phyloP scores from a whole-genome alignment of 2,888 invertebrate species.

The Coelopa pilipes region DNA sequence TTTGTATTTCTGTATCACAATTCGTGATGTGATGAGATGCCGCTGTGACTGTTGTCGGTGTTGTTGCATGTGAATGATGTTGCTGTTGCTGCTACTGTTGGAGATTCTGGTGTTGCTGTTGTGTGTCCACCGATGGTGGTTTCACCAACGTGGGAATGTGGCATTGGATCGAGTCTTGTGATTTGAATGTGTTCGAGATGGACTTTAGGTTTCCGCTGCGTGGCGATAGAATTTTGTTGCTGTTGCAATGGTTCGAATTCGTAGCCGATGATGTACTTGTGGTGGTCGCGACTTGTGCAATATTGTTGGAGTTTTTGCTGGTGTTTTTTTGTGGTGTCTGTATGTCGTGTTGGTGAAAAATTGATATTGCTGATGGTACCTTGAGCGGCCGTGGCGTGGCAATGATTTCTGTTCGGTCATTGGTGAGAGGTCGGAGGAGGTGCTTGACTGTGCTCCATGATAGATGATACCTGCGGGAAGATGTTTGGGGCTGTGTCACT shows the following conservation, averaged over 20 bases:
- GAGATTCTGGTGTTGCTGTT: slow-evolving; percentile 57
- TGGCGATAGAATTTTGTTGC: slow-evolving; percentile 65
- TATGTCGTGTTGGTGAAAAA: slow-evolving; percentile 69
- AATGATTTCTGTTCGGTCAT: slow-evolving; percentile 82
- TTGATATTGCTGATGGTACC: slow-evolving; percentile 71
- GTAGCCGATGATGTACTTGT: slow-evolving; percentile 52
- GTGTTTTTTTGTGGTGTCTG: slow-evolving; percentile 68
- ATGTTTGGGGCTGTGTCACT: slow-evolving; percentile 37
- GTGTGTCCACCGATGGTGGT: slow-evolving; percentile 63
- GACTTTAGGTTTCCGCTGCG: slow-evolving; percentile 66
- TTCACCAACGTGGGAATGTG: slow-evolving; percentile 66
- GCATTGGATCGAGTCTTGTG: slow-evolving; percentile 66
- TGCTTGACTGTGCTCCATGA: slow-evolving; percentile 80
- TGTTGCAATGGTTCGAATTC: slow-evolving; percentile 50
- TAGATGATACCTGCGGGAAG: slow-evolving; percentile 74
- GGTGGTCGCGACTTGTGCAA: slow-evolving; percentile 34
- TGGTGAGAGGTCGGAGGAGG: slow-evolving; percentile 81
- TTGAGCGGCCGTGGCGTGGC: slow-evolving; percentile 77
- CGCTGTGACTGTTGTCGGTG: slow-evolving; percentile 28
- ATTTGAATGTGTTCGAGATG: slow-evolving; percentile 66
- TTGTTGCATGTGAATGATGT: slow-evolving; percentile 30
- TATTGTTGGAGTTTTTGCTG: slow-evolving; percentile 57
- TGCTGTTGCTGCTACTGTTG: slow-evolving; percentile 44
- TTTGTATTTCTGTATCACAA: too few species aligned
- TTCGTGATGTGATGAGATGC: slow-evolving; percentile 34